These are phyloP conservation scores for Podarcis cretensis DNA, from an alignment of 2,113 vertebrate species.

Conservation along the genomic window DNA sequence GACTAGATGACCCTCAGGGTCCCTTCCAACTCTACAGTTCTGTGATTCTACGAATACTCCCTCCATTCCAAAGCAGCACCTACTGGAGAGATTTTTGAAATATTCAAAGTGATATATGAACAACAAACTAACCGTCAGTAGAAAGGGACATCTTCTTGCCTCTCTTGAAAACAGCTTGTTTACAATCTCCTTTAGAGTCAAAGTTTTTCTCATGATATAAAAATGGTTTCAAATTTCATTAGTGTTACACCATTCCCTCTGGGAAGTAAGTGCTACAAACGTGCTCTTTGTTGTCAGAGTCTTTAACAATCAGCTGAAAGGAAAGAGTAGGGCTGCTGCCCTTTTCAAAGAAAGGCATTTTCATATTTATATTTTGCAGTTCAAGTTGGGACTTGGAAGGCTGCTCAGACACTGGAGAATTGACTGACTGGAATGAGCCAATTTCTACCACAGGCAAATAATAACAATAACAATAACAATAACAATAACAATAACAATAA, in stretches of 20 bases:
- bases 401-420: neutral
- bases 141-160: neutral
- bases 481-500: neutral
- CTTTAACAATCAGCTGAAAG: neutral
- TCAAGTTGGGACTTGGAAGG: neutral
- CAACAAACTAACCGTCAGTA: neutral
- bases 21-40: no score
- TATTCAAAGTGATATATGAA: neutral
- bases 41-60: no score
- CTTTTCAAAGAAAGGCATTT: slow-evolving; percentile 5
- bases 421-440: rapidly evolving
- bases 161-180: neutral
- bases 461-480: no score
- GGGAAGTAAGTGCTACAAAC: neutral
- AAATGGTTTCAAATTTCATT: slow-evolving; percentile 1
- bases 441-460: slow-evolving; percentile 9
- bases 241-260: neutral
- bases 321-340: neutral
- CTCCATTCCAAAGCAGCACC: no score
- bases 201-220: neutral
- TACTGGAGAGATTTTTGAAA: neutral
- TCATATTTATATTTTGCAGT: slow-evolving; percentile 12
- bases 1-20: no score
- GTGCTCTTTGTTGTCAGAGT: slow-evolving; percentile 4
- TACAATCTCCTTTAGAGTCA: neutral